Evolutionary conservation across 2,888 invertebrate genomes (phyloP), one percentile per base, ranked within the genome.

Genomic region (Drosophila nigricruria): DNA sequence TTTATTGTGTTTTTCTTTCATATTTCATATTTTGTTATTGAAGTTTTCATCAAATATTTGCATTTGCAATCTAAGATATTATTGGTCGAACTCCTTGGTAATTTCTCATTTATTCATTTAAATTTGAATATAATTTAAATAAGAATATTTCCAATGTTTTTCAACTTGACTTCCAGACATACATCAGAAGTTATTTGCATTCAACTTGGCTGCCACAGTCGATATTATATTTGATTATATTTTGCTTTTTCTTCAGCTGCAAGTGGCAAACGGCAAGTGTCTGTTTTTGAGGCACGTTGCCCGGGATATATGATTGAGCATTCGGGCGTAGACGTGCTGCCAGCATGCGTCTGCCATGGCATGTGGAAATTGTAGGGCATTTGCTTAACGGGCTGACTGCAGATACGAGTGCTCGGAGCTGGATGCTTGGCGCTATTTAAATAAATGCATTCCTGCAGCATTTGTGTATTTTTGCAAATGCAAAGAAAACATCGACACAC

Each of bases 251-350:
- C 16, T 52, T 10, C 30, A n/a, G 50, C 45, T 60, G 38, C 5
- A 42, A 45, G 53, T 50, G 49, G 64, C 50, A 63, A 62, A 18
- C 43, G 36, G 54, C 27, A 47, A 56, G 50, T 60, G 50, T 43
- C 36, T 43, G 59, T 18, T 20, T 20, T 66, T 45, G 59, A 43
- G 56, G 70, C 73, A 66, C 63, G 76, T 71, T 69, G 59, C 63
- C 50, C 42, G 47, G 59, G 59, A 73, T 75, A 82, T 80, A 88
- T 88, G 88, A 84, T 86, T 82, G 89, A 88, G 59, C 66, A 36
- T 40, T 52, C 27, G 56, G 34, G 50, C 50, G 30, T 38, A 63
- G 58, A 86, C 72, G 88, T 82, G 80, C 85, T 54, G 59, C 67
- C 68, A 60, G 68, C 69, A 73, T 83, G 63, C 81, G 78, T 78